These are phyloP conservation scores for Pantelozetes paolii DNA, from an alignment of 2,888 invertebrate species.

Conservation along the genomic window DNA sequence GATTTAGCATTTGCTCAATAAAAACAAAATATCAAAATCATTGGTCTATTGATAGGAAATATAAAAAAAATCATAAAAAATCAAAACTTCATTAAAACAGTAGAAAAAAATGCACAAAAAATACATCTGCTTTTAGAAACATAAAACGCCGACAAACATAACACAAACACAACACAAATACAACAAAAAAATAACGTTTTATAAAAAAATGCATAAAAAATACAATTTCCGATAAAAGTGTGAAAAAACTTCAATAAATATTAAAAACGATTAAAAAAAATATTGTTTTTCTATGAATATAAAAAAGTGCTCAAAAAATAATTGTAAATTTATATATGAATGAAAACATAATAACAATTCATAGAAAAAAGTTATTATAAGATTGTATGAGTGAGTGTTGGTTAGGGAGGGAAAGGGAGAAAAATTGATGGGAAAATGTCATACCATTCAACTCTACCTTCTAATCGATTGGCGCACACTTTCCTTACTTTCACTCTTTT, in stretches of 20 bases:
- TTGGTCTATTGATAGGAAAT: background rate
- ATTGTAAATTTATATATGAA: background rate
- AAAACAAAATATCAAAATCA: background rate
- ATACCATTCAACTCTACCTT: conserved; percentile 28
- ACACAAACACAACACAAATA: background rate
- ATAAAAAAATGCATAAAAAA: background rate
- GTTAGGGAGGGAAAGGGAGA: background rate
- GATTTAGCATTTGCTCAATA: background rate
- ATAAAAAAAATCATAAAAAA: background rate
- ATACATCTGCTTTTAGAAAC: conserved; percentile 24
- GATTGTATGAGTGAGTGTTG: background rate
- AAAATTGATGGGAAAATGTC: conserved; percentile 1
- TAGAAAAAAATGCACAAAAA: background rate
- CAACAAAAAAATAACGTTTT: background rate
- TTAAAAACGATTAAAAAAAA: background rate
- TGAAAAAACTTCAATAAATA: background rate
- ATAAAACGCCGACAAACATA: conserved; percentile 8
- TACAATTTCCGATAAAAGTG: too few relatives aligned
- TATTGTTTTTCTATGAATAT: background rate
- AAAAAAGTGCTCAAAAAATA: background rate
- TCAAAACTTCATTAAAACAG: background rate
- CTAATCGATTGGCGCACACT: conserved; percentile 36
- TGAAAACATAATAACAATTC: background rate
- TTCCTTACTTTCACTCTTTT: conserved; percentile 14
- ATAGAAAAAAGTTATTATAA: background rate